Evolutionary conservation across 2,888 invertebrate species (phyloP), one percentile per base, ranked within the genome.

Genomic region (Rhingia campestris): DNA sequence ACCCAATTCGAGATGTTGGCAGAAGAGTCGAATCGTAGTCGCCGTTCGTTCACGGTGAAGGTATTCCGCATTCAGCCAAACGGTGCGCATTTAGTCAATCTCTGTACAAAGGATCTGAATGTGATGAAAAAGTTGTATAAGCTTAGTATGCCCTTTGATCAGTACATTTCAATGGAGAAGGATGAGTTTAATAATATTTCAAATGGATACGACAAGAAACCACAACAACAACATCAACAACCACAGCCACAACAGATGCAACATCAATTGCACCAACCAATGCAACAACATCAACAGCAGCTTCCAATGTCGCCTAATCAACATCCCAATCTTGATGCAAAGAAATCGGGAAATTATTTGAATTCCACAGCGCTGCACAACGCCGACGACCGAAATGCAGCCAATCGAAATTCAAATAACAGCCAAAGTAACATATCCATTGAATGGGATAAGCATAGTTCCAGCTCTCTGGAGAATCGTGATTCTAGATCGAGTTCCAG

Each of bases 1-100:
- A 90, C 89, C 59, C 91, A 94, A 87, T 92, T 96, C 82, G 96
- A 96, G 91, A 93, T 94, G 92, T 89, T 96, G 37, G 94, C 95
- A 2, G 91, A 95, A 51, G 95, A 95, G 33, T 89, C 90, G 0
- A 89, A 90, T 73, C 88, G 89, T 5, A 86, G 87, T 14, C 89
- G 91, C 74, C 89, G 91, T 10, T 87, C 91, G n/a, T 91, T 91
- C 56, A 89, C 88, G 7, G 90, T 90, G 6, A 90, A 91, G 74
- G 89, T 91, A n/a, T 91, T 90, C 77, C 89, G 91, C 58, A 88
- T 90, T 14, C 91, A 88, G 33, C 94, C 94, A 0, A 90, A 91
- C 63, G 91, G 91, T 30, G 87, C 91, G 0, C 88, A 89, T 75
- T 86, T 90, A 32, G 91, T 90, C 0, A 90, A 90, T 79, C 79